A percentile compares a stretch with the other conserved stretches of the same genome.
Evolutionary conservation across 2,113 vertebrate genomes (phyloP).

Genomic region (Lagenorhynchus albirostris): DNA sequence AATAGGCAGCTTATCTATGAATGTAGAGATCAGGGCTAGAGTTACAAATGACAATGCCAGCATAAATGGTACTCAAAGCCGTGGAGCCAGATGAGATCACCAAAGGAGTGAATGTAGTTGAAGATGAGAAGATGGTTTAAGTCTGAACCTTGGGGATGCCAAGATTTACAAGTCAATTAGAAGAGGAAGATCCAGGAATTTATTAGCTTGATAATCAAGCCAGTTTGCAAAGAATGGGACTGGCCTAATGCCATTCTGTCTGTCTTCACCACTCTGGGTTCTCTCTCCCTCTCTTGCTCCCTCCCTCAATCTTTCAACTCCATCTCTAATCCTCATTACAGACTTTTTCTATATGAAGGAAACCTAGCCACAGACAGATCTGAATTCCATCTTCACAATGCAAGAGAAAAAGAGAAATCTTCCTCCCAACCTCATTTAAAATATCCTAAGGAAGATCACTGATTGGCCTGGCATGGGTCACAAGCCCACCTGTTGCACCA

Average conservation of each 20-base stretch:
- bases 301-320: background rate
- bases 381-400: background rate
- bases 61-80: background rate
- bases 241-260: background rate
- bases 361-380: background rate
- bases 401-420: background rate
- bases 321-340: background rate
- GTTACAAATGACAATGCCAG: background rate
- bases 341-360: conserved; percentile 10
- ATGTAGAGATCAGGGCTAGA: background rate
- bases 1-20: background rate
- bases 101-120: background rate
- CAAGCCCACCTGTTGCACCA: background rate
- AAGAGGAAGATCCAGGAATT: background rate
- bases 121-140: conserved; percentile 13
- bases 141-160: background rate
- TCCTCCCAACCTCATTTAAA: background rate
- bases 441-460: background rate
- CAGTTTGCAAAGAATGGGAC: background rate
- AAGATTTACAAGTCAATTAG: conserved; percentile 43
- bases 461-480: background rate
- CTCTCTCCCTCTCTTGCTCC: background rate
- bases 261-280: background rate
- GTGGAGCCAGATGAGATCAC: background rate
- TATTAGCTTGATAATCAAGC: conserved; percentile 19